Evolutionary conservation across 2,888 invertebrate species (phyloP).

Genomic region (Pteria penguin): DNA sequence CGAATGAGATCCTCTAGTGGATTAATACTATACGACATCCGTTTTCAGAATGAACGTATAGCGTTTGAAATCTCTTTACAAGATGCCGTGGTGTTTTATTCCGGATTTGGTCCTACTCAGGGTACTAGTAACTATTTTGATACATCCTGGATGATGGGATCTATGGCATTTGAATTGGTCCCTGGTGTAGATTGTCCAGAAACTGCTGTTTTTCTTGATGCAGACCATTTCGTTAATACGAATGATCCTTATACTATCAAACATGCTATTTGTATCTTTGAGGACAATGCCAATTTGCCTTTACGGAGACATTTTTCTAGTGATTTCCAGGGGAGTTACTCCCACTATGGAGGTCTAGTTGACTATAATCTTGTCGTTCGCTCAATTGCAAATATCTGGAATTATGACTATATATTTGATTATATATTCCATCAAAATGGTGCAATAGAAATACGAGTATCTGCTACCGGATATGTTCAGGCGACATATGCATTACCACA

Average conservation of each 20-base stretch:
- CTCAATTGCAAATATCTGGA: conserved; percentile 67
- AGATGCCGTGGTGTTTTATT: conserved; percentile 69
- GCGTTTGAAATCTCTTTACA: conserved; percentile 74
- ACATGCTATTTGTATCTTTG: conserved; percentile 73
- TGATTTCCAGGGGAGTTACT: conserved; percentile 50
- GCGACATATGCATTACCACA: conserved; percentile 61
- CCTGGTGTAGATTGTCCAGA: conserved; percentile 76
- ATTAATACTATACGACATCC: conserved; percentile 67
- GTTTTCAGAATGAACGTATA: conserved; percentile 70
- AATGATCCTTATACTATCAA: conserved; percentile 51
- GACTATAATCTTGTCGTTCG: conserved; percentile 69
- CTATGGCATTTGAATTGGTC: conserved; percentile 66
- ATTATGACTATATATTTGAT: conserved; percentile 75
- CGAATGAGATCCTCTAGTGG: conserved; percentile 67
- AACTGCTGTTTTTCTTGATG: conserved; percentile 67
- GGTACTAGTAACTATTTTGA: conserved; percentile 64
- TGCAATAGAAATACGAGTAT: conserved; percentile 65
- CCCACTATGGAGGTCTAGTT: conserved; percentile 62
- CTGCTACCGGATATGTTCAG: conserved; percentile 72
- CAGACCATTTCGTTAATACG: conserved; percentile 61
- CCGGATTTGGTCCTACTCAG: conserved; percentile 67
- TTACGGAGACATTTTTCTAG: conserved; percentile 69
- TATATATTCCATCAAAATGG: conserved; percentile 74
- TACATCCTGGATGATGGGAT: conserved; percentile 68
- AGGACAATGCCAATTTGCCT: conserved; percentile 67